Conservation (phyloP, 2,113 vertebrate genomes). For the Hassar affinis region DNA sequence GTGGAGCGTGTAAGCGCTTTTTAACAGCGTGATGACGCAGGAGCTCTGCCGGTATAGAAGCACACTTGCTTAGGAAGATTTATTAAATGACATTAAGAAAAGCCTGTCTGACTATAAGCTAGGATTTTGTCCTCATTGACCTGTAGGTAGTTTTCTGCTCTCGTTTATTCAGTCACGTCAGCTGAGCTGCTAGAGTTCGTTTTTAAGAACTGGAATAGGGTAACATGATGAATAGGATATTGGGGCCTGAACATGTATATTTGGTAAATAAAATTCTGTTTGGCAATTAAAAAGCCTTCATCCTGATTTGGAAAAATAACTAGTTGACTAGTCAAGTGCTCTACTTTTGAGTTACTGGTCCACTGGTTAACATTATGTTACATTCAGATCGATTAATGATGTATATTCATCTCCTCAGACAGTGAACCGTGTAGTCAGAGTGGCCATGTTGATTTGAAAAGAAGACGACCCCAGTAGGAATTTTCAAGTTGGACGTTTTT, state of each 20-base stretch:
- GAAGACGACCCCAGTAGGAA: too few relatives aligned
- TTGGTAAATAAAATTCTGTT: neutral
- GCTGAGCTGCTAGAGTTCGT: too few relatives aligned
- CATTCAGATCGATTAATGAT: neutral
- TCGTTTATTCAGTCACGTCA: too few relatives aligned
- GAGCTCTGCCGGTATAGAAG: too few relatives aligned
- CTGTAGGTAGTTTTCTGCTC: too few relatives aligned
- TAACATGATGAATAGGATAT: neutral
- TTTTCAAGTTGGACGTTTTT: too few relatives aligned
- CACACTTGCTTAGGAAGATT: too few relatives aligned
- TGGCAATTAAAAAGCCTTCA: neutral
- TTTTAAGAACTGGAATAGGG: neutral
- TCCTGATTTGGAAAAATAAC: neutral
- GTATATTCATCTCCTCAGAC: too few relatives aligned
- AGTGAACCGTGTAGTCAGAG: neutral
- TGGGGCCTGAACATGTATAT: neutral
- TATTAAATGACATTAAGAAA: too few relatives aligned
- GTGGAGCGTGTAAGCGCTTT: too few relatives aligned
- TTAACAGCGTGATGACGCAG: too few relatives aligned
- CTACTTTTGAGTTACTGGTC: neutral
- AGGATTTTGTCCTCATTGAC: neutral
- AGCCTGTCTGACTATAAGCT: neutral
- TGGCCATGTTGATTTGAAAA: neutral
- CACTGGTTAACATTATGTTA: neutral
- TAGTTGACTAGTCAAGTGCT: neutral